Percentiles rank a stretch among this genome's conserved stretches.
Conservation (phyloP, 2,888 invertebrate genomes). For the Agrochola litura region DNA sequence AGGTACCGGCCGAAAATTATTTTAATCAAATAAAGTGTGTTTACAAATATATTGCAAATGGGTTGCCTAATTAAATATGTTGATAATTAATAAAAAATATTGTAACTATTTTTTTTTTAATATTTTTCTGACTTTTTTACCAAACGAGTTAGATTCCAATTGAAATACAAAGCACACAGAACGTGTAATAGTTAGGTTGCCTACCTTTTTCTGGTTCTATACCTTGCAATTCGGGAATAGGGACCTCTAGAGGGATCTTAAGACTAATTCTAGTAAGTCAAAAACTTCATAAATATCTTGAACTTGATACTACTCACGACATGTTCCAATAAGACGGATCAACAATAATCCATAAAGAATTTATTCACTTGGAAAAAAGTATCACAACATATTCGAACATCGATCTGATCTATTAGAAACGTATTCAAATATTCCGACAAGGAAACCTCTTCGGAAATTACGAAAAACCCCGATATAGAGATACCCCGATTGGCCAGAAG, state of each 20-base stretch:
- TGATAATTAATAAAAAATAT: too few species aligned
- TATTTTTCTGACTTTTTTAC: too few species aligned
- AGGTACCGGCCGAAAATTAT: too few species aligned
- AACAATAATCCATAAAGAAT: constrained; percentile 21
- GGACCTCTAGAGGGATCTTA: not conserved
- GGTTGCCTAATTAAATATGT: not conserved
- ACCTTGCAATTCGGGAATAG: not conserved
- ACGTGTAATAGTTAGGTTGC: not conserved
- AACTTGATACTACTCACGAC: constrained; percentile 9
- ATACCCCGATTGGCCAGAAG: constrained; percentile 58
- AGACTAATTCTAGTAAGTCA: constrained; percentile 10
- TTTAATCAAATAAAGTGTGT: not conserved
- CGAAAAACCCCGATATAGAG: constrained; percentile 48
- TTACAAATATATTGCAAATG: not conserved
- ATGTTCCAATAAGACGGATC: constrained; percentile 22
- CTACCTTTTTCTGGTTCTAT: not conserved
- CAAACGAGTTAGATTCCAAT: too few species aligned
- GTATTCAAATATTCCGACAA: constrained; percentile 55
- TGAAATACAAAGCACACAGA: not conserved
- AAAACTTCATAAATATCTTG: constrained; percentile 14
- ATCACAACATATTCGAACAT: constrained; percentile 41
- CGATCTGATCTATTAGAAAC: constrained; percentile 46
- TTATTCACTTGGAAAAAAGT: constrained; percentile 36
- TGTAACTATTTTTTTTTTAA: too few species aligned
- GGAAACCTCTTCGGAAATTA: constrained; percentile 57